A percentile compares a stretch with the other conserved stretches of the same genome.
These are phyloP conservation scores for Actinopyga echinites DNA, from an alignment of 53 echinoderm and acorn worm genomes.

Conservation along the genomic window DNA sequence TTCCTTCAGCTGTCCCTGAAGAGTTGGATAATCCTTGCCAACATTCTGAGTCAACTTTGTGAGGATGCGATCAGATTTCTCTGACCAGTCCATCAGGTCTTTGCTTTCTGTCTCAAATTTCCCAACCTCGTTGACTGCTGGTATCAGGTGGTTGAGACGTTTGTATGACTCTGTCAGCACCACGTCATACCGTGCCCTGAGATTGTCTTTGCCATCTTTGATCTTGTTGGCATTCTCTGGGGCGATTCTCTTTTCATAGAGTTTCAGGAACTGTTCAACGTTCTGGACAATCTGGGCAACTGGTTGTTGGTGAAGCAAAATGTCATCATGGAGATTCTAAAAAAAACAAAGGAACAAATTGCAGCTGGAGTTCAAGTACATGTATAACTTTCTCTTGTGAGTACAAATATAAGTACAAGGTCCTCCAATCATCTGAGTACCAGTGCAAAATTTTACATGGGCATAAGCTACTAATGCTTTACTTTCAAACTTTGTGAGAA, in stretches of 20 bases:
- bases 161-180: constrained; percentile 87
- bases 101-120: constrained; percentile 78
- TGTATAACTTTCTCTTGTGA: neutral
- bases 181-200: constrained; percentile 81
- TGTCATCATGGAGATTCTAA: constrained; percentile 84
- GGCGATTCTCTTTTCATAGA: constrained; percentile 74
- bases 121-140: constrained; percentile 77
- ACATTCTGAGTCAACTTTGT: constrained; percentile 60
- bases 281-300: constrained; percentile 81
- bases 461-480: too few relatives aligned
- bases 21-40: constrained; percentile 73
- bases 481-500: too few relatives aligned
- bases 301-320: constrained; percentile 79
- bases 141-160: constrained; percentile 80
- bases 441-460: too few relatives aligned
- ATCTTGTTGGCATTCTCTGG: constrained; percentile 72
- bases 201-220: constrained; percentile 68
- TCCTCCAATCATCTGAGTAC: too few relatives aligned
- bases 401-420: too few relatives aligned
- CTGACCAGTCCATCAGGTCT: constrained; percentile 77
- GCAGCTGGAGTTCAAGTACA: neutral
- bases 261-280: constrained; percentile 73
- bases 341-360: neutral
- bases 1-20: constrained; percentile 80
- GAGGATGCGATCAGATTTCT: constrained; percentile 57